phyloP scores from a whole-genome alignment of 2,113 vertebrate genomes.

The Vidua macroura region DNA sequence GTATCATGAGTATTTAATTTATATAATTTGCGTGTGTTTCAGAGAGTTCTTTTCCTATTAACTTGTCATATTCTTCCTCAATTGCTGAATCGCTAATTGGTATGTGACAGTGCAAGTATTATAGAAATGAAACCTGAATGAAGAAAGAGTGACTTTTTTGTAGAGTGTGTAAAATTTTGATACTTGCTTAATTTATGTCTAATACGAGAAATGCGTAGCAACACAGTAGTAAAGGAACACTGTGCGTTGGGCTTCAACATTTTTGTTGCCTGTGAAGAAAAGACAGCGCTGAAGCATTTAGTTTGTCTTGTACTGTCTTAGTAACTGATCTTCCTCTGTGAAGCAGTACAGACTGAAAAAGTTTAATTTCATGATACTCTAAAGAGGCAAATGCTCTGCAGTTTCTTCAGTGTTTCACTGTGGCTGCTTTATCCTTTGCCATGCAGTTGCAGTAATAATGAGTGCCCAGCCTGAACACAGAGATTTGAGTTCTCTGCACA shows the following conservation, averaged over 20 bases:
- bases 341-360: neutral
- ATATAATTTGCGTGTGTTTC: neutral
- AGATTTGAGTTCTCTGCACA: neutral
- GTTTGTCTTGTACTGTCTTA: neutral
- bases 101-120: neutral
- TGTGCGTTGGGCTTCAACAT: neutral
- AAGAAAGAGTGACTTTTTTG: neutral
- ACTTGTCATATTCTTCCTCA: neutral
- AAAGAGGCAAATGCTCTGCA: neutral
- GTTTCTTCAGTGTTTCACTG: neutral
- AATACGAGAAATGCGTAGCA: neutral
- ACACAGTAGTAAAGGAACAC: neutral
- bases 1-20: neutral
- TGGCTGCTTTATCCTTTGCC: neutral
- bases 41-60: neutral
- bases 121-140: neutral
- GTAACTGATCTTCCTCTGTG: neutral
- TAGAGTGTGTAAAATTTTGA: neutral
- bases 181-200: neutral
- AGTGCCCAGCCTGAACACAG: neutral
- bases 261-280: neutral
- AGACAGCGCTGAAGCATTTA: neutral
- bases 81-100: neutral
- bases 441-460: neutral
- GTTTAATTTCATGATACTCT: neutral